Evolutionary conservation across 2,888 invertebrate genomes (phyloP), one percentile per base, ranked within the genome.

Genomic region (Brenthis ino): DNA sequence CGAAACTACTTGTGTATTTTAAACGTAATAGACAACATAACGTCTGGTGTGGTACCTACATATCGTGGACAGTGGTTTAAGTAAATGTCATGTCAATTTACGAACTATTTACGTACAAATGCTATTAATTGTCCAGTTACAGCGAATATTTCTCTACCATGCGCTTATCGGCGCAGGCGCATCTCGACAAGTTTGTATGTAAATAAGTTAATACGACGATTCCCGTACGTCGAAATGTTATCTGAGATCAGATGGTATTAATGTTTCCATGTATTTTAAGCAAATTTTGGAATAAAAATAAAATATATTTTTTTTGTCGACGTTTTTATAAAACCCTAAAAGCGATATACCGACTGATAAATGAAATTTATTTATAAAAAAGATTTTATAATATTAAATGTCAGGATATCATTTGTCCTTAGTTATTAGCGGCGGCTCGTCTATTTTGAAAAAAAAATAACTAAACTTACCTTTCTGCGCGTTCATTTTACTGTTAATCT

Each of bases 201-300:
- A 76, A 74, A 76, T 75, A 73, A 75, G 73, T 73, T 72, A 68
- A 72, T 76, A 75, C 74, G 75, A 70, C 73, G 64, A 72, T 75
- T 65, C 71, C 71, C 67, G 74, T 75, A 72, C 69, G 66, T 73
- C 69, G 67, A 72, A 69, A 68, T 67, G 67, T 74, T 79, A 79
- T 79, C 79, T 76, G 60, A 55, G 73, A 79, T 78, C 79, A 63
- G 68, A 20, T 58, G 68, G 14, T 60, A 48, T 16, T 50, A 50
- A 60, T 50, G 60, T 60, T 28, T 33, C 48, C 14, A 64, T 58
- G 51, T n/a, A 65, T 68, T 72, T 64, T 57, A 69, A 53, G 63
- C 14, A 61, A 67, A 20, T 63, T 70, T 47, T 24, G 20, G 60
- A 43, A 12, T 37, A 13, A 57, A n/a, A n/a, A 53, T 57, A 64